phyloP scores from a whole-genome alignment of 2,888 invertebrate species.

The Margaritifera margaritifera region DNA sequence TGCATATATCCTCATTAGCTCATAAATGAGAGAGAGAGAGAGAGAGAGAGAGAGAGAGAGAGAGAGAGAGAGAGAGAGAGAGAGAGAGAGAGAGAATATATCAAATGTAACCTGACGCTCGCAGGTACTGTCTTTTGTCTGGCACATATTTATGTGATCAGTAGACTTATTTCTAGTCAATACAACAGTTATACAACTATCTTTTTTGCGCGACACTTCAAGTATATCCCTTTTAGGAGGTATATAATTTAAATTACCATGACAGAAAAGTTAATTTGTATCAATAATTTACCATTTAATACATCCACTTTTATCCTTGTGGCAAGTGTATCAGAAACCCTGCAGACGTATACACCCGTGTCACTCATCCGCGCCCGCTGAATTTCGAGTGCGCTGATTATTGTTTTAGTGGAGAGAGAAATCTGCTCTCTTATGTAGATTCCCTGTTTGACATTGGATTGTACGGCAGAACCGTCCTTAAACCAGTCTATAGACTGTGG shows the following conservation, averaged over 20 bases:
- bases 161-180: too few relatives aligned
- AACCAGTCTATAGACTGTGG: conserved; percentile 29
- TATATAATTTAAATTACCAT: not conserved
- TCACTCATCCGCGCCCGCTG: conserved; percentile 34
- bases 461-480: conserved; percentile 28
- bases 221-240: not conserved
- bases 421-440: conserved; percentile 40
- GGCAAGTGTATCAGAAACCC: conserved; percentile 37
- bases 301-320: conserved; percentile 29
- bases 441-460: conserved; percentile 20
- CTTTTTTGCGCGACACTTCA: not conserved
- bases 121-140: too few relatives aligned
- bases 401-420: conserved; percentile 29
- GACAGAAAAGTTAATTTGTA: not conserved
- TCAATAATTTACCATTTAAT: conserved; percentile 23
- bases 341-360: conserved; percentile 47
- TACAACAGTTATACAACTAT: too few relatives aligned
- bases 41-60: too few relatives aligned
- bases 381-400: conserved; percentile 46
- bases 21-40: too few relatives aligned
- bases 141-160: too few relatives aligned
- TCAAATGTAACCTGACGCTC: too few relatives aligned
- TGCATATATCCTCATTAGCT: too few relatives aligned
- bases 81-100: too few relatives aligned
- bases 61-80: too few relatives aligned